Base-by-base conservation (phyloP, 2,113 vertebrate species). In the Agapornis roseicollis region DNA sequence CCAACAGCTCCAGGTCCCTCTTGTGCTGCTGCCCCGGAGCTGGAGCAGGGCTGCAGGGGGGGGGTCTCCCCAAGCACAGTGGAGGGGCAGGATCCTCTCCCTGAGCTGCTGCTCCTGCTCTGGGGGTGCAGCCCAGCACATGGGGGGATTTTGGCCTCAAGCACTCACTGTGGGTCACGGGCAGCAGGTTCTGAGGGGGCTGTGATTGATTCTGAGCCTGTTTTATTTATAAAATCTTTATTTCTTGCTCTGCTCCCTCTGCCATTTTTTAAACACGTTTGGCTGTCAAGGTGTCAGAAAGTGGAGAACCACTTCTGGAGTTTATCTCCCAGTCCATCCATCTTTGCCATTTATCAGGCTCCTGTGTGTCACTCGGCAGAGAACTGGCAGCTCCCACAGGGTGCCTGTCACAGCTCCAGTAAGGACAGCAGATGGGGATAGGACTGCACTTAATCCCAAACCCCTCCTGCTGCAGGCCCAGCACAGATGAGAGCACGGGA, bases 251-350 rank as follows among this genome's bases (percentile, higher is more conserved):
- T 50, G 33, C 5, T 55, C n/a, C 70, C 78, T 1, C 0, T 69
- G 87, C 68, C 55, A 47, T 64, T 91, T 89, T 80, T 93, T 71
- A 73, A 90, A 49, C 4, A 4, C 25, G 4, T 88, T 93, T 19
- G 1, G 46, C 79, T 96, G 85, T 96, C 96, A 95, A 91, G 65
- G 66, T 94, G 93, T 96, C 94, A 93, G 80, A 90, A 90, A 19
- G 41, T 70, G 63, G 87, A 80, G 71, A 74, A 83, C 88, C 88
- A 72, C 81, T 94, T 73, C 41, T 50, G 82, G 91, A 90, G 85
- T 85, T 95, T 91, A 70, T 96, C 87, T 94, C 29, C 55, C 71
- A 29, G 37, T 39, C 74, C 71, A 66, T 96, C 81, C 85, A 60
- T 96, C 85, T 91, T 55, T 44, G 28, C 79, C 68, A 4, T 64